Evolutionary conservation across 1,140 invertebrate species (phyloP).

Genomic region (Hydropsyche tenuis): DNA sequence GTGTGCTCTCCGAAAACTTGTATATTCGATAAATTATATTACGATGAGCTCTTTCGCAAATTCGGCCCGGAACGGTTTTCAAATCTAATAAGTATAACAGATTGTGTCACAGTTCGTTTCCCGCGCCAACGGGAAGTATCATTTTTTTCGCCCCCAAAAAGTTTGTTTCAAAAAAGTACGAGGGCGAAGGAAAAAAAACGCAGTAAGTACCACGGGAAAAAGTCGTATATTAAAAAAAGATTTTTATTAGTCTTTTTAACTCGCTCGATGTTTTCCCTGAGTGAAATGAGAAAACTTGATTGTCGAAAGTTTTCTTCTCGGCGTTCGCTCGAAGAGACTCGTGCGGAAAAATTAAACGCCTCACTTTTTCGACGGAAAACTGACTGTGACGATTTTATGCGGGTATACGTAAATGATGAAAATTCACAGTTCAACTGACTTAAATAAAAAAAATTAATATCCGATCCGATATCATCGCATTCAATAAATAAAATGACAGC

Average conservation of each 20-base stretch:
- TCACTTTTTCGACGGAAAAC: too few species aligned
- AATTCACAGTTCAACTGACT: background rate
- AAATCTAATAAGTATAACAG: background rate
- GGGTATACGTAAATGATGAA: background rate
- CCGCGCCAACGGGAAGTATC: background rate
- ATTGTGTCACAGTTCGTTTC: background rate
- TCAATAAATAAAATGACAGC: too few species aligned
- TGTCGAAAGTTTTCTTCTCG: conserved; percentile 21
- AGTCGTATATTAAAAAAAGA: conserved; percentile 16
- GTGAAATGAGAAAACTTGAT: conserved; percentile 18
- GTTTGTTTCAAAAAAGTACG: background rate
- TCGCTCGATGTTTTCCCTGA: conserved; percentile 16
- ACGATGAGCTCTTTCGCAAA: too few species aligned
- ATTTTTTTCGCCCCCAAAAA: background rate
- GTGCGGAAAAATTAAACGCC: conserved; percentile 4
- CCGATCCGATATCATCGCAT: too few species aligned
- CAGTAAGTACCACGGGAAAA: background rate
- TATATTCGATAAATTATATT: too few species aligned
- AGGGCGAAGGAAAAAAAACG: too few species aligned
- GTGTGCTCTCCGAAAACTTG: too few species aligned
- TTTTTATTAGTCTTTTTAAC: conserved; percentile 25
- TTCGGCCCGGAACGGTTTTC: background rate
- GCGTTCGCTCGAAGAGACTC: background rate
- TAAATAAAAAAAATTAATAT: too few species aligned
- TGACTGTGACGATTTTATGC: background rate